phyloP scores from a whole-genome alignment of 2,888 invertebrate genomes.

The Ochropacha duplaris region DNA sequence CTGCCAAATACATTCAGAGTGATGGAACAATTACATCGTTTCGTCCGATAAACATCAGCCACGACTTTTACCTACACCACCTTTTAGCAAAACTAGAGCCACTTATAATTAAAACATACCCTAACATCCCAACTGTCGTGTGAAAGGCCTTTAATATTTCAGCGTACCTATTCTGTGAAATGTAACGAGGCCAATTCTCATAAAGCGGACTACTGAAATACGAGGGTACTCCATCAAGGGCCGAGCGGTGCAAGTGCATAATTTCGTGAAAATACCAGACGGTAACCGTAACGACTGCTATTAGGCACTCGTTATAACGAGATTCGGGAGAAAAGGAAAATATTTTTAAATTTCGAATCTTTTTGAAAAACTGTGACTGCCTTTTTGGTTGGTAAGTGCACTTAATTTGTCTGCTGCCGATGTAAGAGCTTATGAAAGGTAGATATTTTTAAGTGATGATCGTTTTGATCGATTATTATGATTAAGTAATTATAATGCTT shows the following conservation, averaged over 20 bases:
- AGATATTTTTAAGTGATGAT: background rate
- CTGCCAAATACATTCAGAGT: no score
- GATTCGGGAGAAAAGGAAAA: slow-evolving; percentile 20
- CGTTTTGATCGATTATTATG: background rate
- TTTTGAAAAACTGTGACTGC: background rate
- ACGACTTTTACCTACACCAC: no score
- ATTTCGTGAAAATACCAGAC: slow-evolving; percentile 35
- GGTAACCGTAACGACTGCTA: slow-evolving; percentile 37
- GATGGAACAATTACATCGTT: no score
- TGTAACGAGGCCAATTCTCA: slow-evolving; percentile 52
- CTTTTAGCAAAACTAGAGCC: background rate
- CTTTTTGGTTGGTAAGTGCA: background rate
- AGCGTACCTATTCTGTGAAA: slow-evolving; percentile 5
- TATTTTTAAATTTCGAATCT: slow-evolving; percentile 12
- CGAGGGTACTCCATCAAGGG: slow-evolving; percentile 48
- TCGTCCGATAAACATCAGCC: no score
- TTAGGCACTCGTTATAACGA: slow-evolving; percentile 45
- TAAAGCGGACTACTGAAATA: slow-evolving; percentile 46
- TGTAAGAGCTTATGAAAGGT: background rate
- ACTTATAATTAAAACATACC: background rate
- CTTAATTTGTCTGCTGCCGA: background rate
- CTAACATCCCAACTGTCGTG: background rate
- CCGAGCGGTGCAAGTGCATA: slow-evolving; percentile 40
- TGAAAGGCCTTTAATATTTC: slow-evolving; percentile 7
- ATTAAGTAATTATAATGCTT: no score